A percentile compares a stretch with the other conserved stretches of the same genome.
phyloP scores from a whole-genome alignment of 2,888 invertebrate genomes.

The Brachynemurus nebulosus region DNA sequence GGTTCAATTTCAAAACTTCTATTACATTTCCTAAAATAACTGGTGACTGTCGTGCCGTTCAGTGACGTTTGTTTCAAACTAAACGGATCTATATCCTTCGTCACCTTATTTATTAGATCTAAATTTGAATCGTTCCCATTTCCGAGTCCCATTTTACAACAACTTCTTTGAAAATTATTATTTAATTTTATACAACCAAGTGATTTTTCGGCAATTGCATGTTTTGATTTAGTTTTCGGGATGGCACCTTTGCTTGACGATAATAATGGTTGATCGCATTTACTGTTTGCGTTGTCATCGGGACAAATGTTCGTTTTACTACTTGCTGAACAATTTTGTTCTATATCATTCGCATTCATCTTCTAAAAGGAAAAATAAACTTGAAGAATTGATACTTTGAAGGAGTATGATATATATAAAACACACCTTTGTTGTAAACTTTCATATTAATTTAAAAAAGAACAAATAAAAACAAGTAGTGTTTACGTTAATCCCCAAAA shows the following conservation, averaged over 20 bases:
- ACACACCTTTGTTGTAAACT: too few relatives aligned
- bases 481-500: too few relatives aligned
- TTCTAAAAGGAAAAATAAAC: too few relatives aligned
- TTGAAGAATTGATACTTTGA: too few relatives aligned
- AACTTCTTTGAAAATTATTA: conserved; percentile 20
- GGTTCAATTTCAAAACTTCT: too few relatives aligned
- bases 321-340: conserved; percentile 8
- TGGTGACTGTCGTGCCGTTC: too few relatives aligned
- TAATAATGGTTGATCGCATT: conserved; percentile 13
- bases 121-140: conserved; percentile 1
- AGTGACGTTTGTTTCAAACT: too few relatives aligned
- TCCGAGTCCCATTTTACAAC: conserved; percentile 2
- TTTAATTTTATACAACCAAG: conserved; percentile 23
- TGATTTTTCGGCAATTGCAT: conserved; percentile 13
- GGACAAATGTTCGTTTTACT: conserved; percentile 7
- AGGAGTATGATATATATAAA: too few relatives aligned
- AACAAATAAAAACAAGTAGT: too few relatives aligned
- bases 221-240: conserved; percentile 21
- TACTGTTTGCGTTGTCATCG: conserved; percentile 24
- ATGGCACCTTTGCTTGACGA: conserved; percentile 25
- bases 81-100: background rate
- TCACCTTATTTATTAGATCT: background rate
- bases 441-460: too few relatives aligned
- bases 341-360: background rate
- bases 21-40: too few relatives aligned